Conservation (phyloP, 1,140 invertebrate species). For the Theocolax elegans region DNA sequence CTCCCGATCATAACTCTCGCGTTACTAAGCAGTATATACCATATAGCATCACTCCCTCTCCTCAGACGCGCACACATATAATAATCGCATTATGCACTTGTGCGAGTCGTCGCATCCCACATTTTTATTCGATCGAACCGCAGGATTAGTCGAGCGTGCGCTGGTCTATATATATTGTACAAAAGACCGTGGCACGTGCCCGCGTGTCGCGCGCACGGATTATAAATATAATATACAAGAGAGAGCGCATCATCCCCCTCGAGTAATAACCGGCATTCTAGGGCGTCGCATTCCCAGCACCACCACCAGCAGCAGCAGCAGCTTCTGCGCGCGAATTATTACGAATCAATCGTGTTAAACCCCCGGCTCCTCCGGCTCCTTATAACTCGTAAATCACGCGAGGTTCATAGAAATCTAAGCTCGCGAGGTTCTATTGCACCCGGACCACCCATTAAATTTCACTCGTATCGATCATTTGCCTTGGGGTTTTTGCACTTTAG, state of each 20-base stretch:
- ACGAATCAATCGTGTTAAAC: constrained; percentile 31
- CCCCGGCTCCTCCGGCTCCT: no score
- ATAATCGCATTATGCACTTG: constrained; percentile 31
- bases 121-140: constrained; percentile 39
- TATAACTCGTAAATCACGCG: constrained; percentile 38
- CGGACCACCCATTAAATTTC: constrained; percentile 8
- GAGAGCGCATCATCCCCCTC: not conserved
- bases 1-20: no score
- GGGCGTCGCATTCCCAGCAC: not conserved
- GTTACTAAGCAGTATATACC: no score
- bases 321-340: constrained; percentile 29
- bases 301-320: no score
- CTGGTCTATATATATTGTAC: not conserved
- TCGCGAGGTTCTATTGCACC: not conserved
- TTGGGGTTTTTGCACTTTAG: constrained; percentile 38
- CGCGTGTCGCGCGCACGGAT: constrained; percentile 62
- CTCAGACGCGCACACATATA: no score
- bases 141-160: no score
- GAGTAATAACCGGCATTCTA: no score
- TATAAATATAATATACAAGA: constrained; percentile 65
- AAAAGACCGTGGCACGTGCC: constrained; percentile 58
- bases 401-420: constrained; percentile 25
- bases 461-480: not conserved
- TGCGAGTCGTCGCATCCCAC: constrained; percentile 4
- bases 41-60: no score